Conservation (phyloP, 2,113 vertebrate species). For the Austrofundulus limnaeus region DNA sequence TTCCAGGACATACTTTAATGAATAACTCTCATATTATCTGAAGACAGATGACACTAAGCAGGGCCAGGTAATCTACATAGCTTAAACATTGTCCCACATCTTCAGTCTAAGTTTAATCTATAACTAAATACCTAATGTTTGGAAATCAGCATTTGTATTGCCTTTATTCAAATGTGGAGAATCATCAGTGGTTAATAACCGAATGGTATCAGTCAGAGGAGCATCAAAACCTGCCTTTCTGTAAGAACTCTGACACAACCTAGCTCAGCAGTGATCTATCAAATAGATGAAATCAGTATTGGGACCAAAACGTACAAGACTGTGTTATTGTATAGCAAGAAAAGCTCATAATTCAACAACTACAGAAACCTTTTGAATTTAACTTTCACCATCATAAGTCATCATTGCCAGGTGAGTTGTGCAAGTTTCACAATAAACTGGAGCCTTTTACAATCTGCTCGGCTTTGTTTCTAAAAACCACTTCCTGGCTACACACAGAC, state of each 20-base stretch:
- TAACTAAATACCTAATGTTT: too few species aligned
- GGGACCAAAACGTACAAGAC: background rate
- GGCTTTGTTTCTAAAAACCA: constrained; percentile 52
- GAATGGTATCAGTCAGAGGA: too few species aligned
- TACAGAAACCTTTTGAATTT: background rate
- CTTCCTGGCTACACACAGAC: constrained; percentile 56
- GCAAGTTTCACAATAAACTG: constrained; percentile 12
- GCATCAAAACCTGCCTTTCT: background rate
- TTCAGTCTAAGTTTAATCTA: too few species aligned
- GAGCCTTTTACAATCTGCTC: constrained; percentile 10
- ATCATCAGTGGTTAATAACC: too few species aligned
- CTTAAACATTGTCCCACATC: too few species aligned
- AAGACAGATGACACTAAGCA: constrained; percentile 10
- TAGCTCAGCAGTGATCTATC: background rate
- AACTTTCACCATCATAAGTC: background rate
- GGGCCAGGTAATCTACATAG: too few species aligned
- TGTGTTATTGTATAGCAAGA: background rate
- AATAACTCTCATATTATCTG: constrained; percentile 47
- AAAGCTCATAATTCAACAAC: background rate
- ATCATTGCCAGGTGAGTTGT: background rate
- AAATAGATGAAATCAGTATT: background rate
- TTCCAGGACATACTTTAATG: constrained; percentile 31
- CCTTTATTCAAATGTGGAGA: too few species aligned
- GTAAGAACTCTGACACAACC: too few species aligned
- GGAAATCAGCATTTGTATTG: too few species aligned